A percentile compares a stretch with the other conserved stretches of the same genome.
phyloP scores from a whole-genome alignment of 1,140 invertebrate species.

The Diabrotica virgifera region DNA sequence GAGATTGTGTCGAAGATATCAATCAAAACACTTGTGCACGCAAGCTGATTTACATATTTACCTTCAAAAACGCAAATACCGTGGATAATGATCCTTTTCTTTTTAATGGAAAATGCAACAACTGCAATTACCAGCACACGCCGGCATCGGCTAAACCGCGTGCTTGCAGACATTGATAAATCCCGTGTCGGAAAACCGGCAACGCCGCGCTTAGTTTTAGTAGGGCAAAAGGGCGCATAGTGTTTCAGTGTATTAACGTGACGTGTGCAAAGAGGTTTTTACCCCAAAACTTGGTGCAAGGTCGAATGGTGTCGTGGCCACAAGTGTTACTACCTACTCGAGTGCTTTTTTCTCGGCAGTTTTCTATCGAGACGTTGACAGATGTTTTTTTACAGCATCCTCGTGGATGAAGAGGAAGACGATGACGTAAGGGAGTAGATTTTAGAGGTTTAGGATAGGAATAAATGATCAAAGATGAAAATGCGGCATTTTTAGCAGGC shows the following conservation, averaged over 20 bases:
- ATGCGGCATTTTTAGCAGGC: not conserved
- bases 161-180: not conserved
- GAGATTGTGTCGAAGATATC: too few relatives aligned
- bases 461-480: too few relatives aligned
- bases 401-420: slow-evolving; percentile 1
- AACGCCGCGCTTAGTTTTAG: not conserved
- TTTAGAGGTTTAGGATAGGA: not conserved
- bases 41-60: too few relatives aligned
- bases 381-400: not conserved
- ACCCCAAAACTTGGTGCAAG: slow-evolving; percentile 1
- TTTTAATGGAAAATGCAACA: too few relatives aligned
- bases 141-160: not conserved
- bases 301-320: not conserved
- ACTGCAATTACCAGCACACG: too few relatives aligned
- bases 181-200: not conserved
- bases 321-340: too few relatives aligned
- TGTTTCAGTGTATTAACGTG: not conserved
- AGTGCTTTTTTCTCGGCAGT: too few relatives aligned
- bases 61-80: too few relatives aligned
- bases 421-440: not conserved
- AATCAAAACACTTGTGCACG: too few relatives aligned
- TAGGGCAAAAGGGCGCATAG: not conserved
- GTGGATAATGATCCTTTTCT: too few relatives aligned
- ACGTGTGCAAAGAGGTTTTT: not conserved
- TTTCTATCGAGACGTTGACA: not conserved